phyloP scores from a whole-genome alignment of 2,797 vertebrate genomes.

The Hapalemur alaotrensis region DNA sequence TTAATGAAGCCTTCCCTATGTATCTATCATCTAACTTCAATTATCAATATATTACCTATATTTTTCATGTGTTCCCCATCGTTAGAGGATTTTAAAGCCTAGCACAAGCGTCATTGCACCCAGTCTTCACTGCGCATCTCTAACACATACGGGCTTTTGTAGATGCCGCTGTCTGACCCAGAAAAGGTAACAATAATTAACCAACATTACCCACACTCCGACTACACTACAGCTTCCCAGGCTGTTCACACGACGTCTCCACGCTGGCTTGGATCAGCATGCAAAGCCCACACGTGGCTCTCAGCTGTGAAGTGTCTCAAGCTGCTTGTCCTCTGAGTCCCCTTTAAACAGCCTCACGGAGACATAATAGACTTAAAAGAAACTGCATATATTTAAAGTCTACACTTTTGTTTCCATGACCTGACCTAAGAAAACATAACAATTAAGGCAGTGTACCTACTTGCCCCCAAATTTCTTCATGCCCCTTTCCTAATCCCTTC shows the following conservation, averaged over 20 bases:
- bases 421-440: not conserved
- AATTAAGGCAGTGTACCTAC: not conserved
- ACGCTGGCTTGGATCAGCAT: not conserved
- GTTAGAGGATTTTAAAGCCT: not conserved
- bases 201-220: not conserved
- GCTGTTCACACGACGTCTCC: not conserved
- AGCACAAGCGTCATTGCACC: not conserved
- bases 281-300: not conserved
- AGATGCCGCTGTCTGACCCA: not conserved
- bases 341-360: not conserved
- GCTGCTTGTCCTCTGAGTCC: not conserved
- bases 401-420: not conserved
- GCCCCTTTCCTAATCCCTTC: not conserved
- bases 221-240: not conserved
- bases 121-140: not conserved
- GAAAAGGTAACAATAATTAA: not conserved
- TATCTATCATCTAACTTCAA: not conserved
- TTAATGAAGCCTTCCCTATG: not conserved
- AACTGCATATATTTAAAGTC: not conserved
- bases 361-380: not conserved
- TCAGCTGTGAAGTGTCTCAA: not conserved
- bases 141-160: not conserved
- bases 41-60: not conserved
- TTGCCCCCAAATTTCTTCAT: not conserved
- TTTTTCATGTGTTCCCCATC: not conserved